These are phyloP conservation scores for Cephus pulcher DNA, from an alignment of 2,888 invertebrate species.

Conservation along the genomic window DNA sequence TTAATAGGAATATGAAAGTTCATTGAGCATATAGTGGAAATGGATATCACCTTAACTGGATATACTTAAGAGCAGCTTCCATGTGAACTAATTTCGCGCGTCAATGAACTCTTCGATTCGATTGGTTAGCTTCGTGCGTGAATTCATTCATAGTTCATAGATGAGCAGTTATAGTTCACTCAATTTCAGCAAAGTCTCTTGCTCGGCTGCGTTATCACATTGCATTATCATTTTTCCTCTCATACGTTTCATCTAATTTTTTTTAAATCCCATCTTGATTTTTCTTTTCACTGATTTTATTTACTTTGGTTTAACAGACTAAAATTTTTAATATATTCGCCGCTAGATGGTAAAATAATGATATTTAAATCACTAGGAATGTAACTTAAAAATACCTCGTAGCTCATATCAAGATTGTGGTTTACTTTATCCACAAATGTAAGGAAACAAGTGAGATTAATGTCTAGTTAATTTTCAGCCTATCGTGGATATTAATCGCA, in stretches of 20 bases:
- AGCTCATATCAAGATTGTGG: not conserved
- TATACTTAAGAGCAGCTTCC: not conserved
- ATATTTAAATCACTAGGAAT: not conserved
- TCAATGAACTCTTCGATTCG: conserved; percentile 36
- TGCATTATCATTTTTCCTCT: not conserved
- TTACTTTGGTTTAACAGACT: not conserved
- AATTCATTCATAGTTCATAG: conserved; percentile 18
- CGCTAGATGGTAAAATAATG: not conserved
- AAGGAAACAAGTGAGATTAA: not conserved
- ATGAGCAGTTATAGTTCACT: not conserved
- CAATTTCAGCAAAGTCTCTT: not conserved
- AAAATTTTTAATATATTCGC: not conserved
- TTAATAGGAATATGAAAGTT: not conserved
- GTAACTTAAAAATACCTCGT: not conserved
- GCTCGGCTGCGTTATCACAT: not conserved
- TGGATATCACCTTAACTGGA: not conserved
- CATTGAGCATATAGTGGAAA: not conserved
- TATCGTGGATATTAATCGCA: not conserved
- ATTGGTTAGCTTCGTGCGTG: conserved; percentile 41
- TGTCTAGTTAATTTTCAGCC: not conserved
- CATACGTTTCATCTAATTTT: not conserved
- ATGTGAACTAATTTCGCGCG: conserved; percentile 37
- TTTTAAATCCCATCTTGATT: not conserved
- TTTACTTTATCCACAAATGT: not conserved
- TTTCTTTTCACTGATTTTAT: not conserved